phyloP scores from a whole-genome alignment of 2,113 vertebrate genomes.

The Colinus virginianus region DNA sequence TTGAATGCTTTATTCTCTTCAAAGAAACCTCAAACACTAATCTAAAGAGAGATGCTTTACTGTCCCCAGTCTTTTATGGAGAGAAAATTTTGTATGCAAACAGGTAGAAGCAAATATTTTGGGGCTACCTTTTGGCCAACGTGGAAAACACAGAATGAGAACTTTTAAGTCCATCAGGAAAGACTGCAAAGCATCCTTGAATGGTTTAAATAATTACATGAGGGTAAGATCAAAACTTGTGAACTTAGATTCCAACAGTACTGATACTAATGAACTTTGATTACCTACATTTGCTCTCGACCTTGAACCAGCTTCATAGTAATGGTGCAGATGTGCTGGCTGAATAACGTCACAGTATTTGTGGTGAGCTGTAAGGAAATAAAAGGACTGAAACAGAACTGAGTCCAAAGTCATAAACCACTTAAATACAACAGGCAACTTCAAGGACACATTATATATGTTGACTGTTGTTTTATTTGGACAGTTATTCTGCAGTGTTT shows the following conservation, averaged over 20 bases:
- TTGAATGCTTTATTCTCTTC: background rate
- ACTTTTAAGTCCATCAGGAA: background rate
- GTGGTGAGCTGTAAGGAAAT: conserved; percentile 50
- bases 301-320: conserved; percentile 39
- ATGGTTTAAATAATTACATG: background rate
- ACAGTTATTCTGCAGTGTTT: background rate
- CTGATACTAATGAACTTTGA: conserved; percentile 30
- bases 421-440: background rate
- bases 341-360: background rate
- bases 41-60: background rate
- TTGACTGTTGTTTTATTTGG: background rate
- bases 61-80: background rate
- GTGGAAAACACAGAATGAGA: background rate
- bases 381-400: conserved; percentile 6
- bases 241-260: conserved; percentile 26
- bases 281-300: background rate
- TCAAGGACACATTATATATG: background rate
- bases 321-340: background rate
- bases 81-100: background rate
- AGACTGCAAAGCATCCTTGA: background rate
- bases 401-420: conserved; percentile 34
- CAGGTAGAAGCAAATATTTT: background rate
- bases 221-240: background rate
- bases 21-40: background rate
- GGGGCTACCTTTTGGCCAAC: background rate